phyloP scores from a whole-genome alignment of 2,113 vertebrate genomes.

The Hippocampus mohnikei region DNA sequence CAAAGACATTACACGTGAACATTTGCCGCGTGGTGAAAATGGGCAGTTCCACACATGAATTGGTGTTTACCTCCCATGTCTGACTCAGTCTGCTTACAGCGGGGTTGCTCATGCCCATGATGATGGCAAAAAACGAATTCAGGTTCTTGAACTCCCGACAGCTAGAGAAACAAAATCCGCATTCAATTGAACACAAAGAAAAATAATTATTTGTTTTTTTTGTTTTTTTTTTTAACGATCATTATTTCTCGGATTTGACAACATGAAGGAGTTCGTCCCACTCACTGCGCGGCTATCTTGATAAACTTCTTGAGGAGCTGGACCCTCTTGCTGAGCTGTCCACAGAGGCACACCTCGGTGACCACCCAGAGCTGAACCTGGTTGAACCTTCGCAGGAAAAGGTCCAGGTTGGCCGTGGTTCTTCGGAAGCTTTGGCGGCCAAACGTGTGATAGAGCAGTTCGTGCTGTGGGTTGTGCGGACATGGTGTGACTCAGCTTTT shows the following conservation, averaged over 20 bases:
- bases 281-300: constrained; percentile 98
- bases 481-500: neutral
- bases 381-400: constrained; percentile 95
- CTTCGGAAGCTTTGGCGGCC: constrained; percentile 92
- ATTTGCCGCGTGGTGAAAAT: neutral
- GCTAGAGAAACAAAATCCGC: constrained; percentile 62
- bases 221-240: neutral
- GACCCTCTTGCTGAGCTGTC: constrained; percentile 93
- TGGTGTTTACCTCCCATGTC: constrained; percentile 92
- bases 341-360: constrained; percentile 91
- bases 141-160: constrained; percentile 97
- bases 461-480: constrained; percentile 72
- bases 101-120: constrained; percentile 97
- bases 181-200: neutral
- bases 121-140: constrained; percentile 96
- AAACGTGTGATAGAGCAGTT: constrained; percentile 95
- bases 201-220: too few species aligned
- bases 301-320: constrained; percentile 98
- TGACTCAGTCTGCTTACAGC: constrained; percentile 89
- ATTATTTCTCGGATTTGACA: neutral
- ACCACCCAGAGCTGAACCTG: constrained; percentile 98
- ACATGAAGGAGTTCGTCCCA: neutral
- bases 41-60: neutral
- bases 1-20: neutral
- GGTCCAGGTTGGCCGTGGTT: constrained; percentile 92